Conservation (phyloP, 2,113 vertebrate genomes). For the Poicephalus meyeri region DNA sequence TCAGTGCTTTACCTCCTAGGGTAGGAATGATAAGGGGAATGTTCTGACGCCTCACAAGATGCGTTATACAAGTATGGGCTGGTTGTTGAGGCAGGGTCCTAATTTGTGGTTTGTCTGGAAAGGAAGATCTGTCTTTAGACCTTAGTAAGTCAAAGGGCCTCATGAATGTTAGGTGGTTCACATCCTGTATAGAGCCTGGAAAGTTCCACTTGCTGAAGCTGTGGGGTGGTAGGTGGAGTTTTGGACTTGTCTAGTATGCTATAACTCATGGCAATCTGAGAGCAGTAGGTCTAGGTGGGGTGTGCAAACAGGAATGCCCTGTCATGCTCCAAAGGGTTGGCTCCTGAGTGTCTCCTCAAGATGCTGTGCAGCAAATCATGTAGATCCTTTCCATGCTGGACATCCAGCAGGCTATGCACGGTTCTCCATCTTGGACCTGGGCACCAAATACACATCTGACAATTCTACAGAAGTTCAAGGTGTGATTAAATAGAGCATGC, state of each 20-base stretch:
- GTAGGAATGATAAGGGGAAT: background rate
- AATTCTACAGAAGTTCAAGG: background rate
- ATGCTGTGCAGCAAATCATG: background rate
- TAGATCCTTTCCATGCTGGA: background rate
- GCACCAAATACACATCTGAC: background rate
- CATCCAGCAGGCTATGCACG: background rate
- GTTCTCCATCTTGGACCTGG: background rate
- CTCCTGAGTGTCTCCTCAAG: background rate
- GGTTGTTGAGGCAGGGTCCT: background rate
- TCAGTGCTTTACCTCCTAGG: background rate
- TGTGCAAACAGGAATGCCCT: background rate
- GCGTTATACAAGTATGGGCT: accelerated
- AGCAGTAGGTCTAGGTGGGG: background rate
- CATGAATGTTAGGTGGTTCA: background rate
- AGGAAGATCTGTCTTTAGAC: background rate
- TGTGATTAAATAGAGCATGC: background rate
- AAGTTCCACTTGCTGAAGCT: background rate
- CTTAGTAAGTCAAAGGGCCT: background rate
- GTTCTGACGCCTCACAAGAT: background rate
- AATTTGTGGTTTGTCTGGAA: background rate
- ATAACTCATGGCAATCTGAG: accelerated
- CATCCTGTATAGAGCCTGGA: background rate
- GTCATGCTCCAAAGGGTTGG: background rate
- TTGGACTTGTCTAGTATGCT: background rate
- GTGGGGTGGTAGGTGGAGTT: background rate